Evolutionary conservation across 2,888 invertebrate species (phyloP).

Genomic region (Pseudeuparius sepicola): DNA sequence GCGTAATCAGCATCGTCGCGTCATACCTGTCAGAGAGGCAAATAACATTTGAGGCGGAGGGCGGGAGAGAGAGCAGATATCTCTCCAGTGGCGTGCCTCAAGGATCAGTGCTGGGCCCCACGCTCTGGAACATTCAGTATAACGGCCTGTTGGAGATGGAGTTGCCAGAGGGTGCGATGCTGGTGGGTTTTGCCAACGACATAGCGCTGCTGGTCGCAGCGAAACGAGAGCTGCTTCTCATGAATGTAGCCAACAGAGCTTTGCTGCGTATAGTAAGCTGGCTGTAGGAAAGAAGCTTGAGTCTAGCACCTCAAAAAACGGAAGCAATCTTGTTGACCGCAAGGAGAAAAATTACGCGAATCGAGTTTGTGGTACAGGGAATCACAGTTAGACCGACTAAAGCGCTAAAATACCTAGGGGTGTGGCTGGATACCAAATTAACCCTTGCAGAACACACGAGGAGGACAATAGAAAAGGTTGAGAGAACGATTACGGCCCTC

Average conservation of each 20-base stretch:
- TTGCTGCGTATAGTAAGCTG: too few relatives aligned
- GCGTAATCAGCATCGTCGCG: constrained; percentile 13
- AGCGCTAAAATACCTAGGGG: constrained; percentile 7
- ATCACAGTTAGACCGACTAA: constrained; percentile 1
- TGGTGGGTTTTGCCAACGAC: too few relatives aligned
- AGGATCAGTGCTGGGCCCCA: constrained; percentile 5
- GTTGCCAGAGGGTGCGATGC: too few relatives aligned
- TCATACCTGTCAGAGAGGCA: constrained; percentile 11
- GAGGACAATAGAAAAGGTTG: constrained; percentile 10
- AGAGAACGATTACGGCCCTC: constrained; percentile 8
- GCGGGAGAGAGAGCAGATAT: not conserved
- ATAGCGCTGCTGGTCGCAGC: too few relatives aligned
- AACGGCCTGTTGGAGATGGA: too few relatives aligned
- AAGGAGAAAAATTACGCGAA: too few relatives aligned
- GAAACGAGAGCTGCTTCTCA: too few relatives aligned
- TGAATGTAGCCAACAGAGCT: too few relatives aligned
- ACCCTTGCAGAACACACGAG: too few relatives aligned
- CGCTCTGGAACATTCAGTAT: constrained; percentile 7
- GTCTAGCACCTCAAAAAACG: too few relatives aligned
- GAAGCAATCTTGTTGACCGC: too few relatives aligned
- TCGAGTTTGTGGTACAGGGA: not conserved
- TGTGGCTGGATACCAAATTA: not conserved
- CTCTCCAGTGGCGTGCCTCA: not conserved
- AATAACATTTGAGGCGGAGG: constrained; percentile 10
- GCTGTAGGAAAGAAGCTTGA: too few relatives aligned